These are phyloP conservation scores for Aspidiotus destructor DNA, from an alignment of 2,888 invertebrate genomes.

Conservation along the genomic window DNA sequence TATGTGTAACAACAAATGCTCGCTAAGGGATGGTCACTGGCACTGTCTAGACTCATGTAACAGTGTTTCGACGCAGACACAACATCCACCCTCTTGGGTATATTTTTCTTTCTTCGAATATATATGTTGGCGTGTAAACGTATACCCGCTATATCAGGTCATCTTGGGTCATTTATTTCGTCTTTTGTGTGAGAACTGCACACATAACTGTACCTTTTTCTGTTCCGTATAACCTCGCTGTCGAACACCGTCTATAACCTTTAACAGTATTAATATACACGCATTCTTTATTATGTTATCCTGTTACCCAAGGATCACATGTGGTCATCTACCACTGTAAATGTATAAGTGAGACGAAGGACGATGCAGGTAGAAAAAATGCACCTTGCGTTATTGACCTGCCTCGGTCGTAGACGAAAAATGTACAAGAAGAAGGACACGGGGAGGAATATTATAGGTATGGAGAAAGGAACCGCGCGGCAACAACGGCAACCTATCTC, in stretches of 20 bases:
- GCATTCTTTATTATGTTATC: slow-evolving; percentile 9
- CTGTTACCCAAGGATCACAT: slow-evolving; percentile 26
- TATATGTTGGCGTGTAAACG: not conserved
- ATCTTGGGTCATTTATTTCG: slow-evolving; percentile 33
- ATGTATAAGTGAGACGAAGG: not conserved
- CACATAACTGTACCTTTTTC: slow-evolving; percentile 32
- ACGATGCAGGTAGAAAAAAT: slow-evolving; percentile 30
- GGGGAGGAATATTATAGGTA: not conserved
- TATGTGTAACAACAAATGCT: slow-evolving; percentile 15
- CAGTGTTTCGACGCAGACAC: slow-evolving; percentile 24
- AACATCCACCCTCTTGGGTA: slow-evolving; percentile 27
- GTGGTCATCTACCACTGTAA: slow-evolving; percentile 20
- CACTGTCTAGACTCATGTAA: slow-evolving; percentile 29
- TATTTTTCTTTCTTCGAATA: slow-evolving; percentile 12
- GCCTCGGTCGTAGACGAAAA: slow-evolving; percentile 1
- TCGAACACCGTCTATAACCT: not conserved
- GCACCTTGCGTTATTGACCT: slow-evolving; percentile 24
- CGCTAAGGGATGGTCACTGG: slow-evolving; percentile 31
- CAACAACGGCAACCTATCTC: slow-evolving; percentile 20
- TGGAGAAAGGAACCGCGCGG: not conserved
- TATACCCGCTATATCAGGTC: slow-evolving; percentile 24
- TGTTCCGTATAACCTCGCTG: not conserved
- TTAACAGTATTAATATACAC: not conserved
- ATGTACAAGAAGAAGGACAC: not conserved
- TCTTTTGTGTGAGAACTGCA: slow-evolving; percentile 29